A percentile compares a stretch with the other conserved stretches of the same genome.
These are phyloP conservation scores for Periophthalmodon schlosseri DNA, from an alignment of 2,113 vertebrate genomes.

Conservation along the genomic window DNA sequence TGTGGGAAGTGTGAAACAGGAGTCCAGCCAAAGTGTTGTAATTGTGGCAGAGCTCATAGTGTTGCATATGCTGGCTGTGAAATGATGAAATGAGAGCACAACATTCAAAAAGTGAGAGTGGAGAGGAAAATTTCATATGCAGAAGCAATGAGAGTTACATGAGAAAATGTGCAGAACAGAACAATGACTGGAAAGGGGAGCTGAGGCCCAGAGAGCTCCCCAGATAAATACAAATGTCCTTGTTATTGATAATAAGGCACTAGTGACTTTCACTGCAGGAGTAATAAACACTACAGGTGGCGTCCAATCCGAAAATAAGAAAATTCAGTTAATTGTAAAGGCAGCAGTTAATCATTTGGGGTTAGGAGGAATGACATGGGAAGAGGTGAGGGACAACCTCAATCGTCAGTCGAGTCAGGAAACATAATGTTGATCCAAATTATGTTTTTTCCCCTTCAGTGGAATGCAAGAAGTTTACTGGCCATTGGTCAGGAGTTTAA, in stretches of 20 bases:
- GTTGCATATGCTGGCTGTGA: no score
- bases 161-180: no score
- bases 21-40: no score
- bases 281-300: not conserved
- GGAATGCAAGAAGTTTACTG: not conserved
- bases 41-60: no score
- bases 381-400: not conserved
- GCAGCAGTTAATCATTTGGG: not conserved
- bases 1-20: no score
- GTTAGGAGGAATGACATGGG: not conserved
- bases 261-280: not conserved
- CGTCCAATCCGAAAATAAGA: not conserved
- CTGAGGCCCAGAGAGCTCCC: no score
- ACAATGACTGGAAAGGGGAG: no score
- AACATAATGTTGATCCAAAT: not conserved
- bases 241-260: not conserved
- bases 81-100: no score
- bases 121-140: no score
- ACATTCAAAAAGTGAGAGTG: no score
- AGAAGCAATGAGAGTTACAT: no score
- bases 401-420: not conserved
- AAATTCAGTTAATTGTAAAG: not conserved
- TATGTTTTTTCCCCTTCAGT: not conserved
- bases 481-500: not conserved
- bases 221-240: not conserved